Conservation (phyloP, 2,113 vertebrate species). For the Cinclus cinclus region DNA sequence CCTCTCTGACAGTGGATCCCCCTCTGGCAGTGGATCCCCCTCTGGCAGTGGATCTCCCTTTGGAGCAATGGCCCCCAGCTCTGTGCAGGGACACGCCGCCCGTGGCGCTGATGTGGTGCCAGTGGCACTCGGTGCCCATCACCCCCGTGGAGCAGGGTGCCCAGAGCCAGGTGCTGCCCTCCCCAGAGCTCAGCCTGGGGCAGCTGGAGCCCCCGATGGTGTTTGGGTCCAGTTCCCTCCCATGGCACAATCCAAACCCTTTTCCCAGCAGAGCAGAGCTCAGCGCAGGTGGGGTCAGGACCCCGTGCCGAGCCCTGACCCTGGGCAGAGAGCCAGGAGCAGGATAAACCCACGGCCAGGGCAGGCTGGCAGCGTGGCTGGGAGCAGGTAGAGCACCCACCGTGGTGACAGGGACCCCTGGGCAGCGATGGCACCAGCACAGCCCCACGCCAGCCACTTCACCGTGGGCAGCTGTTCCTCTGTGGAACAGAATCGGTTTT, state of each 20-base stretch:
- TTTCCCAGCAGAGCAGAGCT: neutral
- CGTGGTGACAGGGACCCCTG: accelerated
- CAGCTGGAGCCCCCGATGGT: neutral
- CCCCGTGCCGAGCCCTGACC: neutral
- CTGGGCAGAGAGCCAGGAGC: neutral
- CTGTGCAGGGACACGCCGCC: neutral
- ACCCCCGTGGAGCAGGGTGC: neutral
- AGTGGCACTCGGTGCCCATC: accelerated
- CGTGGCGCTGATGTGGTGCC: accelerated
- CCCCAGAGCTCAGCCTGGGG: neutral
- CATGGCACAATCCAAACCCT: accelerated
- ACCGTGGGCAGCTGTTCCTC: neutral
- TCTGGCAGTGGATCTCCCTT: neutral
- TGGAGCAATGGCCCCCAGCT: neutral
- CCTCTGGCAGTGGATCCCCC: neutral
- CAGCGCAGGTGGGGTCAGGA: neutral
- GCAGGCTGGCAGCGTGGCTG: neutral
- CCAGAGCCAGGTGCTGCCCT: neutral
- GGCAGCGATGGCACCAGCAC: accelerated
- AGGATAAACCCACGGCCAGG: accelerated
- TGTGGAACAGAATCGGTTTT: accelerated
- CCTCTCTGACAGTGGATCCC: neutral
- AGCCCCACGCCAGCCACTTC: neutral
- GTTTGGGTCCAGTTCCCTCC: neutral
- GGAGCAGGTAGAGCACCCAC: neutral